Evolutionary conservation across 2,888 invertebrate genomes (phyloP).

Genomic region (Eretmocerus hayati): DNA sequence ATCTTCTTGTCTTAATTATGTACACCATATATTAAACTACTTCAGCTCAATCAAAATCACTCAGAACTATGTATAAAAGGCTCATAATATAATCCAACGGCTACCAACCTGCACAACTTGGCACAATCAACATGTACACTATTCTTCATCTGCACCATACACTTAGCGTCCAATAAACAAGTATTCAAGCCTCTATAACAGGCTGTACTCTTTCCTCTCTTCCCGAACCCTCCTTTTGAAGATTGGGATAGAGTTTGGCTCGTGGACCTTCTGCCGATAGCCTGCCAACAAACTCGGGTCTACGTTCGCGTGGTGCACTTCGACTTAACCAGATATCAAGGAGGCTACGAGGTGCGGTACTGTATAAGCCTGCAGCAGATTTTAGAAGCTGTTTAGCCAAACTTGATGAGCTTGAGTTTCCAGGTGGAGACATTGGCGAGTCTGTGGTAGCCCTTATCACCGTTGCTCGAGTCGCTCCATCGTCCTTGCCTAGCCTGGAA

Average conservation of each 20-base stretch:
- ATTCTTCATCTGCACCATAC: no score
- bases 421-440: slow-evolving; percentile 77
- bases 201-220: slow-evolving; percentile 44
- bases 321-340: slow-evolving; percentile 61
- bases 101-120: no score
- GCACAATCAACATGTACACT: no score
- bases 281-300: slow-evolving; percentile 57
- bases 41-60: no score
- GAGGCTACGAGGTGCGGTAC: slow-evolving; percentile 50
- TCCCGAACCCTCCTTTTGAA: slow-evolving; percentile 50
- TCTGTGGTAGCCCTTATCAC: slow-evolving; percentile 73
- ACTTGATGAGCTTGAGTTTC: slow-evolving; percentile 39
- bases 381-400: slow-evolving; percentile 40
- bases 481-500: slow-evolving; percentile 40
- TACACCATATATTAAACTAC: no score
- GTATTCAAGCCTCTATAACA: slow-evolving; percentile 39
- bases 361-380: slow-evolving; percentile 23
- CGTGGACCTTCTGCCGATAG: slow-evolving; percentile 50
- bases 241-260: slow-evolving; percentile 69
- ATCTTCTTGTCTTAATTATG: no score
- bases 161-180: no score
- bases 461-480: slow-evolving; percentile 47
- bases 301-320: slow-evolving; percentile 49
- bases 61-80: no score
- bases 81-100: no score